Evolutionary conservation across 2,797 vertebrate genomes (phyloP).

Genomic region (Megaceryle alcyon): DNA sequence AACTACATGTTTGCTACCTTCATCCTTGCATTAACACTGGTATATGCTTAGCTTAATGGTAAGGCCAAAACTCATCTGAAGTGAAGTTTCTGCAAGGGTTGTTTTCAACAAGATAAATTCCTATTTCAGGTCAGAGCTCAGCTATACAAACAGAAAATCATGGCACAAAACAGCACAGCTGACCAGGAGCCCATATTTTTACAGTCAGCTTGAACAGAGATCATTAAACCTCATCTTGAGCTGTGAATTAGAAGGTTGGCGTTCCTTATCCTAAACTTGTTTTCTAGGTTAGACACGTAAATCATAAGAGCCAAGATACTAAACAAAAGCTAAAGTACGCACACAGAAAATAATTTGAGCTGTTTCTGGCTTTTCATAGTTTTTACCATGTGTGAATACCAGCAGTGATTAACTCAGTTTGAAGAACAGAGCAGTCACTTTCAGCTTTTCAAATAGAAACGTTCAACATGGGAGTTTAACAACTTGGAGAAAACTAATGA

Average conservation of each 20-base stretch:
- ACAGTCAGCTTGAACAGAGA: neutral
- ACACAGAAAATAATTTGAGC: neutral
- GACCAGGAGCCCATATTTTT: neutral
- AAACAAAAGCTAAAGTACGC: neutral
- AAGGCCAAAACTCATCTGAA: neutral
- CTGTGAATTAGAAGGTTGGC: neutral
- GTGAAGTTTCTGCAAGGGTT: neutral
- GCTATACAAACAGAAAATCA: neutral
- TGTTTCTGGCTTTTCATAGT: neutral
- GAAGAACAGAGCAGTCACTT: neutral
- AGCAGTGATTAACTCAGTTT: neutral
- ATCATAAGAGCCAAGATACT: neutral
- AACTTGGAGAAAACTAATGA: neutral
- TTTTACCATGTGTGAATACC: neutral
- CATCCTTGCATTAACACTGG: neutral
- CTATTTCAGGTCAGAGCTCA: neutral
- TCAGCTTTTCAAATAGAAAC: neutral
- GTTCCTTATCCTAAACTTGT: neutral
- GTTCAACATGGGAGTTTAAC: neutral
- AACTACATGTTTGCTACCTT: neutral
- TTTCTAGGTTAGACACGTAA: neutral
- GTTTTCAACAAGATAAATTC: neutral
- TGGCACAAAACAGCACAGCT: neutral
- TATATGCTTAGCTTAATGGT: neutral
- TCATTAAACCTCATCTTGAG: neutral